A percentile compares a stretch with the other conserved stretches of the same genome.
These are phyloP conservation scores for Riparia riparia DNA, from an alignment of 2,113 vertebrate species.

Conservation along the genomic window DNA sequence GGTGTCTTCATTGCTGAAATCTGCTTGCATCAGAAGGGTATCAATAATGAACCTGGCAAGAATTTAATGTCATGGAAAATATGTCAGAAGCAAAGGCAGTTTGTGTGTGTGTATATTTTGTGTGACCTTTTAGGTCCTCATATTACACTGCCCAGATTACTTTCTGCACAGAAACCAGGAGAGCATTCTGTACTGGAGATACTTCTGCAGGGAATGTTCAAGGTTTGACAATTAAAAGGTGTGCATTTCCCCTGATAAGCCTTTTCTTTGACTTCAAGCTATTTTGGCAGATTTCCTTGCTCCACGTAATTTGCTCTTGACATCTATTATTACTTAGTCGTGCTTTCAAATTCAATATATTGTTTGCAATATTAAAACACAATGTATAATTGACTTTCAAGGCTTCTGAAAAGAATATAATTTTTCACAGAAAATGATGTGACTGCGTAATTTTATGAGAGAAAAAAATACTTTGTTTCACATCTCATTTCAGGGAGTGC, in stretches of 20 bases:
- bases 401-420: not conserved
- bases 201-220: not conserved
- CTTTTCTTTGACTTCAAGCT: not conserved
- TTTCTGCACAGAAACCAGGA: not conserved
- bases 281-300: not conserved
- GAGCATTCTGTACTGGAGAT: not conserved
- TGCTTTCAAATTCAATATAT: not conserved
- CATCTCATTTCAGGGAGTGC: not conserved
- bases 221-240: not conserved
- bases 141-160: too few species aligned
- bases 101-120: rapidly evolving
- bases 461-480: not conserved
- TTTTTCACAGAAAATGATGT: not conserved
- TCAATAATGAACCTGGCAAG: not conserved
- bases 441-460: not conserved
- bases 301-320: not conserved
- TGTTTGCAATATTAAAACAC: not conserved
- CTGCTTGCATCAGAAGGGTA: not conserved
- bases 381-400: not conserved
- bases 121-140: not conserved
- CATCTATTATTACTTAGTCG: not conserved
- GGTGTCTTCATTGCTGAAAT: not conserved
- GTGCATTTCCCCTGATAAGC: not conserved
- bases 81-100: not conserved
- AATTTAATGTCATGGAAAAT: not conserved